Percentiles rank a stretch among this genome's conserved stretches.
Evolutionary conservation across 2,888 invertebrate genomes (phyloP).

Genomic region (Perizoma affinitatum): DNA sequence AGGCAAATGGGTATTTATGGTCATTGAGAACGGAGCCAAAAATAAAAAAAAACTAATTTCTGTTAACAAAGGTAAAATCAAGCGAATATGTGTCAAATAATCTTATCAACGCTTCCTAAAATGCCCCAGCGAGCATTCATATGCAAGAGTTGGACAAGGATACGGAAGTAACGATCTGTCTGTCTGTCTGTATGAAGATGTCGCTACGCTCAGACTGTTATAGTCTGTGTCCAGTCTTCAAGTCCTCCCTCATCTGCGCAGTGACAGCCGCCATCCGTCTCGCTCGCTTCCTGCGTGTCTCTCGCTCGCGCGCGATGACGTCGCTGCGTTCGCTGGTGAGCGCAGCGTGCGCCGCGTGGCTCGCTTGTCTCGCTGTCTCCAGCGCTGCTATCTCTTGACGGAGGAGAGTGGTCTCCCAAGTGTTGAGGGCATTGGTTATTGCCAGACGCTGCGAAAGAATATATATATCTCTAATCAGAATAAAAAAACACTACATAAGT

Average conservation of each 20-base stretch:
- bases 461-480: neutral
- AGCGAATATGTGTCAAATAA: too few relatives aligned
- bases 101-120: too few relatives aligned
- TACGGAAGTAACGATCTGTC: too few relatives aligned
- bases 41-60: too few relatives aligned
- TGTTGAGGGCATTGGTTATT: constrained; percentile 63
- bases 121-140: too few relatives aligned
- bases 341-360: constrained; percentile 55
- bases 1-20: too few relatives aligned
- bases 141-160: too few relatives aligned
- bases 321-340: constrained; percentile 51
- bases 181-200: too few relatives aligned
- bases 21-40: too few relatives aligned
- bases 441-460: constrained; percentile 59
- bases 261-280: constrained; percentile 58
- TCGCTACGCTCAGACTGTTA: neutral
- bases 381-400: constrained; percentile 59
- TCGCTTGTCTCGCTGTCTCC: constrained; percentile 56
- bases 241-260: constrained; percentile 61
- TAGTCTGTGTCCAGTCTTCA: constrained; percentile 38
- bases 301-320: constrained; percentile 49
- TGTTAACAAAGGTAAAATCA: too few relatives aligned
- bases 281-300: constrained; percentile 45
- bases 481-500: too few relatives aligned
- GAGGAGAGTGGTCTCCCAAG: constrained; percentile 60